Evolutionary conservation across 2,113 vertebrate species (phyloP).

Genomic region (Cercopithecus mona): DNA sequence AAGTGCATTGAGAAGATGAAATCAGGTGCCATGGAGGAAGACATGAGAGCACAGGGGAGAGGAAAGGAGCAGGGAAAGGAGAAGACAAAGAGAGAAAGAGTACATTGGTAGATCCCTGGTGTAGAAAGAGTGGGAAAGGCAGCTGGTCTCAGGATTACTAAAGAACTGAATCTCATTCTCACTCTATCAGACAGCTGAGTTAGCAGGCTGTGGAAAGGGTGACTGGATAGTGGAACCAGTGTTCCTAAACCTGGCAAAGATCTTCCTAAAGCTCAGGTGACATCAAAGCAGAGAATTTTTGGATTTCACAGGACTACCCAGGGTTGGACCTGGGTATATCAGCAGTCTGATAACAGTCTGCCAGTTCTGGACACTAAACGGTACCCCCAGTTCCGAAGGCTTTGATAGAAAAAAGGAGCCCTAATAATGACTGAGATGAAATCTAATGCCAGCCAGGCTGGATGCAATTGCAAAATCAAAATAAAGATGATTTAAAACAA

Average conservation of each 20-base stretch:
- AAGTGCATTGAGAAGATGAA: not conserved
- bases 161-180: not conserved
- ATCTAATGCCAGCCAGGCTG: not conserved
- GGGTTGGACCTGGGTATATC: not conserved
- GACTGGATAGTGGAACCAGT: not conserved
- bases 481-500: not conserved
- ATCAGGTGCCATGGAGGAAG: not conserved
- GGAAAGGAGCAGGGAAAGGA: not conserved
- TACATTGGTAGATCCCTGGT: not conserved
- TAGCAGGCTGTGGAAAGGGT: not conserved
- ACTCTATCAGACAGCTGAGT: not conserved
- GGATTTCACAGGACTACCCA: not conserved
- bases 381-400: not conserved
- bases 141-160: not conserved
- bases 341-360: not conserved
- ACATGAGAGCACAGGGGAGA: not conserved
- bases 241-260: not conserved
- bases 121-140: not conserved
- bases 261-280: not conserved
- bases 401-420: not conserved
- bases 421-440: not conserved
- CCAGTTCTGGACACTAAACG: not conserved
- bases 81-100: not conserved
- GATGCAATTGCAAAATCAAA: not conserved
- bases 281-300: not conserved